phyloP scores from a whole-genome alignment of 2,797 vertebrate genomes.

The Lepidocolaptes lacrymiger region DNA sequence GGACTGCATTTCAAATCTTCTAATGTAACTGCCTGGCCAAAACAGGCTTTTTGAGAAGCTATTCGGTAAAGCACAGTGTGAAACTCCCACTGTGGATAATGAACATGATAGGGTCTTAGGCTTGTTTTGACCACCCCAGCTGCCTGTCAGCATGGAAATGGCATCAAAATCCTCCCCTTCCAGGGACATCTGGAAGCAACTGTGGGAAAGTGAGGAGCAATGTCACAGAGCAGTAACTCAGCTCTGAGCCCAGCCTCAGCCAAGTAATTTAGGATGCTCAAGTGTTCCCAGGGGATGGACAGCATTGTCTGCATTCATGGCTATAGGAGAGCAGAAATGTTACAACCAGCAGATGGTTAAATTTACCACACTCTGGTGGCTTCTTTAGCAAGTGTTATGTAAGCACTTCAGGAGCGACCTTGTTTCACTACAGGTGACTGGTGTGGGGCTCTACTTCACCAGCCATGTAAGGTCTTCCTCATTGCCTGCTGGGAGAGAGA shows the following conservation, averaged over 20 bases:
- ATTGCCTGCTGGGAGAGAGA: not conserved
- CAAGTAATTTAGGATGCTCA: not conserved
- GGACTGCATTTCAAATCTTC: not conserved
- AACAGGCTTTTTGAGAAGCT: not conserved
- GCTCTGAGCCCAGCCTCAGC: not conserved
- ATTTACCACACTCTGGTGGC: not conserved
- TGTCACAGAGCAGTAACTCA: not conserved
- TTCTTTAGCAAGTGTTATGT: not conserved
- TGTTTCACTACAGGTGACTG: not conserved
- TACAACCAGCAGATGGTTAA: not conserved
- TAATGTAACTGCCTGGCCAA: not conserved
- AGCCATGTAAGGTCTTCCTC: not conserved
- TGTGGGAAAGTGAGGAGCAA: not conserved
- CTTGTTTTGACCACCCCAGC: not conserved
- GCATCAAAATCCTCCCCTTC: not conserved
- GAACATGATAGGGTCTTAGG: not conserved
- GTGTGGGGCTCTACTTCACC: not conserved
- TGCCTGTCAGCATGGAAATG: not conserved
- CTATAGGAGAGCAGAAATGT: not conserved
- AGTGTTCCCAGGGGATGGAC: not conserved
- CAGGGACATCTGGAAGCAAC: not conserved
- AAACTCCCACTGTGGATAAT: not conserved
- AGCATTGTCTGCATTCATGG: not conserved
- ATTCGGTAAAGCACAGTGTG: not conserved
- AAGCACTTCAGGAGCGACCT: not conserved